Conservation (phyloP, 2,797 vertebrate genomes). For the Podarcis lilfordi region DNA sequence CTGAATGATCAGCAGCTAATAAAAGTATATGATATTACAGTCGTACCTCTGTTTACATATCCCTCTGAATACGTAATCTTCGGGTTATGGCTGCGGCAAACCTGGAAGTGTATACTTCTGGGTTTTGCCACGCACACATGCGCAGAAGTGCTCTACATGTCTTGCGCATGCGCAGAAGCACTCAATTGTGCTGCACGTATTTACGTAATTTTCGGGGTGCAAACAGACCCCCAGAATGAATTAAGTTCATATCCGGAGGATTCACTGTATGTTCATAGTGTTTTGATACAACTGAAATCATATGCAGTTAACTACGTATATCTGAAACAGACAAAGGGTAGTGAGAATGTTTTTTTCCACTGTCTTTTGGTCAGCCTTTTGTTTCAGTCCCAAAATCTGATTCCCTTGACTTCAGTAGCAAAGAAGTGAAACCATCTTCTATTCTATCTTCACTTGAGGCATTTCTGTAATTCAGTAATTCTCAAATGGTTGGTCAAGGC, state of each 20-base stretch:
- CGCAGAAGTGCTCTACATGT: too few species aligned
- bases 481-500: not conserved
- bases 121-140: too few species aligned
- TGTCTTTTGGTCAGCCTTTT: not conserved
- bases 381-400: not conserved
- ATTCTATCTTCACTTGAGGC: not conserved
- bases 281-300: slow-evolving; percentile 4
- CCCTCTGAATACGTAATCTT: too few species aligned
- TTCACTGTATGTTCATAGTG: not conserved
- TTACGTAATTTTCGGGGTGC: too few species aligned
- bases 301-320: not conserved
- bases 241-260: too few species aligned
- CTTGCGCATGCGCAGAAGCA: too few species aligned
- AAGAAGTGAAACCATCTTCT: not conserved
- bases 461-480: not conserved
- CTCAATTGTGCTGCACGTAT: too few species aligned
- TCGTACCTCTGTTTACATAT: too few species aligned
- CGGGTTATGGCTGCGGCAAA: too few species aligned
- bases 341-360: not conserved
- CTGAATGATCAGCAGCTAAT: not conserved
- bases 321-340: not conserved
- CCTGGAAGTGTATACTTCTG: too few species aligned
- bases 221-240: too few species aligned
- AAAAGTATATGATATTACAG: not conserved
- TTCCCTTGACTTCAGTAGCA: not conserved